Evolutionary conservation across 2,888 invertebrate species (phyloP).

Genomic region (Plebejus argus): DNA sequence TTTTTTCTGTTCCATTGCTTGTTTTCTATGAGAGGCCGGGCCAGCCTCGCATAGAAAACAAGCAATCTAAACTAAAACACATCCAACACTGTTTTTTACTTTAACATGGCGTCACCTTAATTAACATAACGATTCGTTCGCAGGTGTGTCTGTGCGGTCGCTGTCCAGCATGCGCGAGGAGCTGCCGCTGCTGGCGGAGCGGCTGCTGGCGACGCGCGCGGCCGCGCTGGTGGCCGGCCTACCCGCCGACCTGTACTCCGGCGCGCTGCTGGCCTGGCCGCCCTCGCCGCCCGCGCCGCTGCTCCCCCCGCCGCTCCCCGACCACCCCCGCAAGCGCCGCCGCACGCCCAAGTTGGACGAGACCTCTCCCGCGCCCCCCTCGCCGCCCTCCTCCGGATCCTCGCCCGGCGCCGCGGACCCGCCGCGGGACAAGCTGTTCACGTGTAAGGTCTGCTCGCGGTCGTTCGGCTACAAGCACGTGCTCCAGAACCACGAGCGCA

Average conservation of each 20-base stretch:
- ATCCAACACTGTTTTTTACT: no score
- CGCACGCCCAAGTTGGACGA: conserved; percentile 73
- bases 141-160: conserved; percentile 77
- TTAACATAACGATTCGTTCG: conserved; percentile 32
- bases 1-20: no score
- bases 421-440: conserved; percentile 90
- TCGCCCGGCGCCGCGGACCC: conserved; percentile 75
- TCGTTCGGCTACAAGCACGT: conserved; percentile 97
- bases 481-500: conserved; percentile 95
- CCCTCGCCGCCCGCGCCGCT: conserved; percentile 81
- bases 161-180: conserved; percentile 76
- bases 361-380: conserved; percentile 58
- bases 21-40: no score
- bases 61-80: no score
- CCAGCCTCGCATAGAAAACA: no score
- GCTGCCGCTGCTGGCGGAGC: conserved; percentile 73
- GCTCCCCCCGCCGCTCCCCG: conserved; percentile 74
- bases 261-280: conserved; percentile 80
- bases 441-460: conserved; percentile 92
- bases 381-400: conserved; percentile 74
- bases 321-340: conserved; percentile 68
- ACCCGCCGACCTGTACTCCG: conserved; percentile 83
- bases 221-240: conserved; percentile 79
- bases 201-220: conserved; percentile 78
- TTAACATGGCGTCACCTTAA: no score